These are phyloP conservation scores for Eulemur rubriventer DNA, from an alignment of 2,797 vertebrate genomes.

Conservation along the genomic window DNA sequence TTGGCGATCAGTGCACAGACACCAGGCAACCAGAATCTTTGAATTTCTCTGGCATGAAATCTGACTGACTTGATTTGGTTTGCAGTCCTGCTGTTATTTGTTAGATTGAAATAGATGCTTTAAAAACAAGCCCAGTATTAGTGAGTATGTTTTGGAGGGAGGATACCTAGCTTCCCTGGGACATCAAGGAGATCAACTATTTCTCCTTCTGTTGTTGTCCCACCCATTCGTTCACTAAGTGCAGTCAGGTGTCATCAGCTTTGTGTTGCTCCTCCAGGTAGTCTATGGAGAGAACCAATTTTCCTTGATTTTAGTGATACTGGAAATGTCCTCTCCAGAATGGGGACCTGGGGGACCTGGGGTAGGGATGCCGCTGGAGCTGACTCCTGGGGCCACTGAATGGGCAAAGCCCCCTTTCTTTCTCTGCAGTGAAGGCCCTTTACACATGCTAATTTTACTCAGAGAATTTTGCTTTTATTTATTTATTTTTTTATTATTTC, in stretches of 20 bases:
- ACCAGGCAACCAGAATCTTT: constrained; percentile 45
- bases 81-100: neutral
- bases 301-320: constrained; percentile 38
- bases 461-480: constrained; percentile 82
- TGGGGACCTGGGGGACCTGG: neutral
- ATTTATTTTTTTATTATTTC: constrained; percentile 85
- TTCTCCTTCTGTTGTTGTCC: constrained; percentile 56
- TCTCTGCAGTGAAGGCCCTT: constrained; percentile 78
- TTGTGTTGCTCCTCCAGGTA: neutral
- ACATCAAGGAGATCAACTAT: constrained; percentile 26
- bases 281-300: constrained; percentile 49
- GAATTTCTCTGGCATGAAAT: constrained; percentile 43
- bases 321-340: neutral
- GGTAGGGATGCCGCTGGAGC: constrained; percentile 22
- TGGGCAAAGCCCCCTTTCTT: constrained; percentile 59
- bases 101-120: constrained; percentile 57
- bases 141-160: neutral
- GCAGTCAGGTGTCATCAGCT: neutral
- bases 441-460: constrained; percentile 86
- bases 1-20: neutral
- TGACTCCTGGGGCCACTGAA: constrained; percentile 42
- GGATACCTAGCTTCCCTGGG: neutral
- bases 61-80: constrained; percentile 43
- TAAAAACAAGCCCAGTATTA: constrained; percentile 18
- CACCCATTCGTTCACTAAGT: neutral